A percentile compares a stretch with the other conserved stretches of the same genome.
Evolutionary conservation across 64 coral and sea anemone species (phyloP).

Genomic region (Acropora yongei): DNA sequence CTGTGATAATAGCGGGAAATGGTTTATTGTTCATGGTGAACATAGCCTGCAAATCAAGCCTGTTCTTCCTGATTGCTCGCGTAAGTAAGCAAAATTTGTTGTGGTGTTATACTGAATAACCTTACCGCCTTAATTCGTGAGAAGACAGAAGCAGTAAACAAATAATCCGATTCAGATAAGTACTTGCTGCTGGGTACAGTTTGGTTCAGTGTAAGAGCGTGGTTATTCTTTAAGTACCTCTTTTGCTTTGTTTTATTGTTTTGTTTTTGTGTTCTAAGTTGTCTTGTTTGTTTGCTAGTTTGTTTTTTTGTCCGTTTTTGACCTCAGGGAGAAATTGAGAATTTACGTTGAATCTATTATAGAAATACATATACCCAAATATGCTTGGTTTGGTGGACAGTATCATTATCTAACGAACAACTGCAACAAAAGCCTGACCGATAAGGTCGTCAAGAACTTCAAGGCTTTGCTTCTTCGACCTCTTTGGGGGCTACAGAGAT

Average conservation of each 20-base stretch:
- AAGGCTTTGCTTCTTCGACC: neutral
- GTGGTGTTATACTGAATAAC: neutral
- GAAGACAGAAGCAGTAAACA: neutral
- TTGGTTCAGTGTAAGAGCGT: neutral
- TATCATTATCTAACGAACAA: constrained; percentile 9
- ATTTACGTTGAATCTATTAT: neutral
- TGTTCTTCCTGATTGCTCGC: constrained; percentile 54
- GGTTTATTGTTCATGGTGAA: neutral
- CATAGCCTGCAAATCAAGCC: neutral
- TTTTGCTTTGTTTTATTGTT: no score
- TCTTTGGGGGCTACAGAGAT: neutral
- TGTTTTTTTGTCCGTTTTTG: neutral
- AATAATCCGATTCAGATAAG: neutral
- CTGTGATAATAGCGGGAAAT: constrained; percentile 16
- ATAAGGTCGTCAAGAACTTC: constrained; percentile 4
- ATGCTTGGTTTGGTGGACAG: neutral
- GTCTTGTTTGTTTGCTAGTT: neutral
- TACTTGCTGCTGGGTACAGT: neutral
- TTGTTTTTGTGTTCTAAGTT: neutral
- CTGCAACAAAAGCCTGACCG: neutral
- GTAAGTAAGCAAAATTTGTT: constrained; percentile 21
- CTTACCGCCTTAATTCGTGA: neutral
- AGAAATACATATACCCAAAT: neutral
- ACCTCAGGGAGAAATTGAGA: neutral
- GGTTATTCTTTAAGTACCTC: neutral